Evolutionary conservation across 2,888 invertebrate species (phyloP).

Genomic region (Galerucella pusilla): DNA sequence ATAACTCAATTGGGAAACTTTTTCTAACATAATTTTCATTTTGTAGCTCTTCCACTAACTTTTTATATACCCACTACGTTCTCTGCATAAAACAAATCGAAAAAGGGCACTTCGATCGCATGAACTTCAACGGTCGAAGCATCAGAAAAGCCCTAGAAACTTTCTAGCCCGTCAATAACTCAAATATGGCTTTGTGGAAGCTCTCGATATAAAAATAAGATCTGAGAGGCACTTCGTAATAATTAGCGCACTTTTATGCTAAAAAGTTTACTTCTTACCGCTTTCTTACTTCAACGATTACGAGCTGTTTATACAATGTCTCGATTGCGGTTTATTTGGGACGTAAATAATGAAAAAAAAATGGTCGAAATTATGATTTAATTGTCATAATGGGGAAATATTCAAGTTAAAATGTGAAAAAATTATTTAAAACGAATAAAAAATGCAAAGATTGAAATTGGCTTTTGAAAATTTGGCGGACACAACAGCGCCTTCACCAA

Average conservation of each 20-base stretch:
- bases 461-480: too few species aligned
- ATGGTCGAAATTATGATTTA: too few species aligned
- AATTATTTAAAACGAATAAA: too few species aligned
- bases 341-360: too few species aligned
- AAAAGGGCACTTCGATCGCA: not conserved
- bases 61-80: not conserved
- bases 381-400: too few species aligned
- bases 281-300: too few species aligned
- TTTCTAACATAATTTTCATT: not conserved
- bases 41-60: not conserved
- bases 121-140: conserved; percentile 26
- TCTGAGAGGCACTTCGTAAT: conserved; percentile 19
- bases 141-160: conserved; percentile 13
- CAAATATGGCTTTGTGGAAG: conserved; percentile 16
- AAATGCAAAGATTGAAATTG: too few species aligned
- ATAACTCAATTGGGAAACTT: too few species aligned
- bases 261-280: not conserved
- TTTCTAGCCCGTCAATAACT: conserved; percentile 20
- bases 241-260: conserved; percentile 17
- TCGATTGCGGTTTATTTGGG: too few species aligned
- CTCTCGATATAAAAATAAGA: conserved; percentile 27
- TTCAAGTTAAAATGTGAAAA: too few species aligned
- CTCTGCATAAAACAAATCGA: not conserved
- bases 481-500: too few species aligned
- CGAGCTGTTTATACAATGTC: too few species aligned